Evolutionary conservation across 2,888 invertebrate genomes (phyloP).

Genomic region (Linyphia triangularis): DNA sequence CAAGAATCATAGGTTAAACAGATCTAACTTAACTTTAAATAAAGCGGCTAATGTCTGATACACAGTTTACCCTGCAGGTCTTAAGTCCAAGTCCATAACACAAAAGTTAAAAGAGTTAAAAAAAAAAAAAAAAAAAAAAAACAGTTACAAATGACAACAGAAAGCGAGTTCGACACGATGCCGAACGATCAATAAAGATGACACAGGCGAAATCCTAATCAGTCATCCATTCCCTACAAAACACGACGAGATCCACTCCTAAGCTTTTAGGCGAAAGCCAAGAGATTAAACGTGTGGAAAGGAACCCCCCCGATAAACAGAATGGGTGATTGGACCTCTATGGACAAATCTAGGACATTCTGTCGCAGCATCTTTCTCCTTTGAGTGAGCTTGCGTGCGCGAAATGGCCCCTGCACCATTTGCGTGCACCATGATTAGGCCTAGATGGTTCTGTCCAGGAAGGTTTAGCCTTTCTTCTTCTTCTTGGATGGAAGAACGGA

Average conservation of each 20-base stretch:
- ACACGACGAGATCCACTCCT: not conserved
- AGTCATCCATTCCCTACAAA: not conserved
- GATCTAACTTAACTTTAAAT: too few species aligned
- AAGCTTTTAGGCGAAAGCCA: not conserved
- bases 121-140: too few species aligned
- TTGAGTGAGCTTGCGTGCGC: slow-evolving; percentile 15
- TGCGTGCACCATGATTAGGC: slow-evolving; percentile 39
- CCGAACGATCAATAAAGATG: not conserved
- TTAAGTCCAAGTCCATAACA: too few species aligned
- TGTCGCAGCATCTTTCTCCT: not conserved
- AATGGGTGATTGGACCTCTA: slow-evolving; percentile 3
- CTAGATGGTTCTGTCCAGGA: not conserved
- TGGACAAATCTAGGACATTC: not conserved
- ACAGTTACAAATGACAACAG: too few species aligned
- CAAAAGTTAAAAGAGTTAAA: too few species aligned
- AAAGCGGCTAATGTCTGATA: too few species aligned
- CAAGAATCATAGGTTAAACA: too few species aligned
- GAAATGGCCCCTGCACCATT: not conserved
- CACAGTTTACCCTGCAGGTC: too few species aligned
- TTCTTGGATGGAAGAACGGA: slow-evolving; percentile 36
- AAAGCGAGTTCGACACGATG: too few species aligned
- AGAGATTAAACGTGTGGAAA: not conserved
- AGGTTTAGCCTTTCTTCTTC: not conserved
- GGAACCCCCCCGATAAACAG: not conserved
- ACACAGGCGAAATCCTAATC: not conserved